These are phyloP conservation scores for Tyto alba DNA, from an alignment of 2,113 vertebrate genomes.

Conservation along the genomic window DNA sequence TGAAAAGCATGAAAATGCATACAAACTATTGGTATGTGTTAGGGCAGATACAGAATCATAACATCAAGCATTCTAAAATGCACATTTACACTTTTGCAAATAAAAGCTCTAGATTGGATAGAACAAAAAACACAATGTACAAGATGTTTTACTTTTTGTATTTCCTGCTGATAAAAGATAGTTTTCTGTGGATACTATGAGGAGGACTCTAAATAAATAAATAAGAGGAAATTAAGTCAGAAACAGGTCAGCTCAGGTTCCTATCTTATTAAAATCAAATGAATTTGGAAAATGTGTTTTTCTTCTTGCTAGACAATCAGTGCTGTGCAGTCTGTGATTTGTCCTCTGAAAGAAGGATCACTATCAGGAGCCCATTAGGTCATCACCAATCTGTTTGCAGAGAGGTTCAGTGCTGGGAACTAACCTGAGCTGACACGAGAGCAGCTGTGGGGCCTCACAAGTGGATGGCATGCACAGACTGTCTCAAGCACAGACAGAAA, in stretches of 20 bases:
- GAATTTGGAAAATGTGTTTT: background rate
- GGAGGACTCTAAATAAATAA: background rate
- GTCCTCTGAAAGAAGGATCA: background rate
- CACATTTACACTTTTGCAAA: background rate
- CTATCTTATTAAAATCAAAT: background rate
- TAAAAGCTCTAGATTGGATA: background rate
- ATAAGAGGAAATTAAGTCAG: background rate
- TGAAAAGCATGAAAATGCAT: background rate
- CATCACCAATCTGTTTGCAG: background rate
- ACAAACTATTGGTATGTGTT: background rate
- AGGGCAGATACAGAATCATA: background rate
- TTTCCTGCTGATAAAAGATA: background rate
- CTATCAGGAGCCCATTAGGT: background rate
- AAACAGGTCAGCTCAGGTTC: background rate
- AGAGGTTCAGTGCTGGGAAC: background rate
- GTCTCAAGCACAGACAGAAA: accelerated
- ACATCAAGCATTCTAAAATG: background rate
- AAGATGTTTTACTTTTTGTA: background rate
- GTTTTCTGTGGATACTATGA: background rate
- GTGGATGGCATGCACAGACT: background rate
- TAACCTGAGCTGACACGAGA: conserved; percentile 20
- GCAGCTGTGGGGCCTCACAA: background rate
- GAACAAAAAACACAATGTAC: background rate
- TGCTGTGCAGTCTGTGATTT: background rate
- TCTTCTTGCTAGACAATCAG: background rate